phyloP scores from a whole-genome alignment of 64 coral and sea anemone genomes.

The Trachythela sp. region DNA sequence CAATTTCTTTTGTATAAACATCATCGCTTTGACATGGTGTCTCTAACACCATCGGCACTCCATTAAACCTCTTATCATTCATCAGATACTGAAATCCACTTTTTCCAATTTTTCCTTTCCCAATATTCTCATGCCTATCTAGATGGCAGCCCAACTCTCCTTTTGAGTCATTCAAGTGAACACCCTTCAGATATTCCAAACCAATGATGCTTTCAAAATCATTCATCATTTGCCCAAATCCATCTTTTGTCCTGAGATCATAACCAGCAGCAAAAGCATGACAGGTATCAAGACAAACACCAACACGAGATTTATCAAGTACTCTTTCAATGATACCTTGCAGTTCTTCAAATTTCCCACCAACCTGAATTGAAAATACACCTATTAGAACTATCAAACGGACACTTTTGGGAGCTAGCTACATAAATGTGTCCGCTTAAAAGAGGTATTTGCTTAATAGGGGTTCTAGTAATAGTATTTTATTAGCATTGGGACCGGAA shows the following conservation, averaged over 20 bases:
- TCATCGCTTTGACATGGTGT: constrained; percentile 66
- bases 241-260: constrained; percentile 60
- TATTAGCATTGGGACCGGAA: too few relatives aligned
- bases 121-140: constrained; percentile 95
- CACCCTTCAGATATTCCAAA: constrained; percentile 65
- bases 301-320: constrained; percentile 78
- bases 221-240: constrained; percentile 65
- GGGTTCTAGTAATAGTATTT: too few relatives aligned
- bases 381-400: too few relatives aligned
- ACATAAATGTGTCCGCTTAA: too few relatives aligned
- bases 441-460: too few relatives aligned
- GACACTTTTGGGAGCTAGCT: too few relatives aligned
- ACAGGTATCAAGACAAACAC: constrained; percentile 83
- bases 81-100: constrained; percentile 66
- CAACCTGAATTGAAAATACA: constrained; percentile 51
- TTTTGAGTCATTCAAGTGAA: constrained; percentile 92
- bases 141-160: constrained; percentile 90
- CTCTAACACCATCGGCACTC: constrained; percentile 87
- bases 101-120: constrained; percentile 75
- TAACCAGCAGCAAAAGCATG: constrained; percentile 93
- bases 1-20: constrained; percentile 74
- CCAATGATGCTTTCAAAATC: constrained; percentile 75
- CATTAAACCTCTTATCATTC: constrained; percentile 72
- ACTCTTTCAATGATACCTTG: constrained; percentile 74
- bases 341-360: constrained; percentile 96